Evolutionary conservation across 2,888 invertebrate genomes (phyloP).

Genomic region (Nomada fucata): DNA sequence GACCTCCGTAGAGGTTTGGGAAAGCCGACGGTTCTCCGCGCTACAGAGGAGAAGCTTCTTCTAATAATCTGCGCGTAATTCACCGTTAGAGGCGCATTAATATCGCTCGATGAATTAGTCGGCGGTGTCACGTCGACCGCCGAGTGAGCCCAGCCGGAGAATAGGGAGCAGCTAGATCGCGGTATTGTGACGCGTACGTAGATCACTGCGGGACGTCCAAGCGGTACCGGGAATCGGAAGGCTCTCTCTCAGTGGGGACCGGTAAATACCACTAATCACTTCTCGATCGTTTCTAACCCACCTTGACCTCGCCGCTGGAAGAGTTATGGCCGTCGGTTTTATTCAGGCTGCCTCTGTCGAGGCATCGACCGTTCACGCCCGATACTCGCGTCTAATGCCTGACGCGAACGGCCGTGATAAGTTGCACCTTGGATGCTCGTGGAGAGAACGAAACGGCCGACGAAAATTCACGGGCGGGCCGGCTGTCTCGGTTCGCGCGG

Average conservation of each 20-base stretch:
- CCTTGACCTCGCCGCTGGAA: constrained; percentile 74
- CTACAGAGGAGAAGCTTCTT: constrained; percentile 12
- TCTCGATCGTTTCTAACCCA: constrained; percentile 77
- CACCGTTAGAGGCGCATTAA: constrained; percentile 77
- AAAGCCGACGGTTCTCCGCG: constrained; percentile 35
- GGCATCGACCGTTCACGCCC: constrained; percentile 52
- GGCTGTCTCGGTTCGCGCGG: background rate
- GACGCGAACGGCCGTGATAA: constrained; percentile 5
- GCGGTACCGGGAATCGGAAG: constrained; percentile 74
- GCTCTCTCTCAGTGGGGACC: constrained; percentile 67
- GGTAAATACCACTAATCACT: constrained; percentile 79
- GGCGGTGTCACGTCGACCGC: constrained; percentile 60
- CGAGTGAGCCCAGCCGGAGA: constrained; percentile 63
- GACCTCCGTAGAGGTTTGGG: constrained; percentile 52
- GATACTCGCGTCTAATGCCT: background rate
- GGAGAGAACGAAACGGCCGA: background rate
- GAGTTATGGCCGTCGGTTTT: constrained; percentile 77
- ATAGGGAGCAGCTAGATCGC: constrained; percentile 72
- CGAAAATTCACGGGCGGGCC: background rate
- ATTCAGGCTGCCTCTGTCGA: constrained; percentile 72
- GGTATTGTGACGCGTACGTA: constrained; percentile 70
- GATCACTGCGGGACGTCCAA: constrained; percentile 72
- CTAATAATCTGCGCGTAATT: constrained; percentile 1
- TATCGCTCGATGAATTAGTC: constrained; percentile 73
- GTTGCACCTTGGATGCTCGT: constrained; percentile 11